Evolutionary conservation across 2,888 invertebrate species (phyloP), one percentile per base, ranked within the genome.

Genomic region (Heliconius sara): DNA sequence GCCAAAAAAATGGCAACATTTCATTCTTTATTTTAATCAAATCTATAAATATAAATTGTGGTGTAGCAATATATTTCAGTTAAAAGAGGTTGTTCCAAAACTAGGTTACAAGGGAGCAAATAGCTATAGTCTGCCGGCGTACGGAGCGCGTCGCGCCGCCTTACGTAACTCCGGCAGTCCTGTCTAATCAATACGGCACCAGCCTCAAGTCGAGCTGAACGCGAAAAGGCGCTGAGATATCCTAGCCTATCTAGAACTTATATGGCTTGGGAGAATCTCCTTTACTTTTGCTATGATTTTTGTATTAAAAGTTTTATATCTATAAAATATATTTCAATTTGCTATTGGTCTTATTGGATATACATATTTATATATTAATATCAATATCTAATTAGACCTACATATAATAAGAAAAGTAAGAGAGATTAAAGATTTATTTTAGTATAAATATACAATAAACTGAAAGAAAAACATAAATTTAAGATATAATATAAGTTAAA

Each of bases 161-260:
- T 93, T 92, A 93, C 89, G 87, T 93, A 94, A 94, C 91, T 89
- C 89, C 89, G 92, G 91, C 90, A 90, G 91, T 91, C 90, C 91
- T 90, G 90, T 88, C 90, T 91, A 92, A 95, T 95, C 94, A 92
- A 95, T 95, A 95, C 91, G 85, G 85, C 89, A 89, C 89, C 90
- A 91, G 65, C 91, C 91, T 89, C 89, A 88, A 90, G 89, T 89
- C 89, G 89, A 88, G 91, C 91, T 91, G 92, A 92, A 88, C 88
- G 86, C 7, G 87, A 87, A 88, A 90, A 90, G 89, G 86, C 87
- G 86, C 84, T 85, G 84, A 34, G 84, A 88, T 70, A 39, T 68
- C 34, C 27, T 30, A 66, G 87, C 87, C 85, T 87, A 88, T 89
- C 88, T 89, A 12, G 57, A 73, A 47, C 3, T 67, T 39, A 39